Evolutionary conservation across 2,888 invertebrate species (phyloP).

Genomic region (Carterocephalus palaemon): DNA sequence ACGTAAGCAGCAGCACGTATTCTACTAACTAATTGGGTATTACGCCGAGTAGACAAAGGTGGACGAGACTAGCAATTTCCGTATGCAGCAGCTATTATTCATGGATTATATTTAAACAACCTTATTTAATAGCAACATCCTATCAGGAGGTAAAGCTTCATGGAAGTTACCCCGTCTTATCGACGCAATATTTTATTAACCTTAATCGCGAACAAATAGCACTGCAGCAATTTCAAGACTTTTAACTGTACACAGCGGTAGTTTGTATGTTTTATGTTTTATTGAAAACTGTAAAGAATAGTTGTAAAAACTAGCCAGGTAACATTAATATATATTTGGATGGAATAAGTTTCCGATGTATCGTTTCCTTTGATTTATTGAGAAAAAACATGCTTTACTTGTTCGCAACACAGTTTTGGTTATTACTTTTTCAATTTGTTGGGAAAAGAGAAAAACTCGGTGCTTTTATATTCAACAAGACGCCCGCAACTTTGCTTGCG

Average conservation of each 20-base stretch:
- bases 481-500: no score
- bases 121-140: neutral
- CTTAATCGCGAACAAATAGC: constrained; percentile 7
- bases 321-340: no score
- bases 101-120: neutral
- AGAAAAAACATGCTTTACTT: no score
- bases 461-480: constrained; percentile 1
- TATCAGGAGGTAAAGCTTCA: constrained; percentile 1
- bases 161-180: constrained; percentile 12
- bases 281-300: no score
- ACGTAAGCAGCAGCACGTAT: no score
- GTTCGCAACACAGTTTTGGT: no score
- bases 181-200: constrained; percentile 11
- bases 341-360: no score
- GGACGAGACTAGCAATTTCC: neutral
- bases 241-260: neutral
- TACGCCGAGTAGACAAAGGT: neutral
- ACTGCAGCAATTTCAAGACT: no score
- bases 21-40: constrained; percentile 1
- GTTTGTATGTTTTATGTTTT: no score
- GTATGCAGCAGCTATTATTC: constrained; percentile 9
- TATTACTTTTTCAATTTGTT: no score
- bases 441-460: neutral
- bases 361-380: no score
- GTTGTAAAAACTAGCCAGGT: no score